Base-by-base conservation (phyloP, 2,888 invertebrate species). In the Prionchulus punctatus region DNA sequence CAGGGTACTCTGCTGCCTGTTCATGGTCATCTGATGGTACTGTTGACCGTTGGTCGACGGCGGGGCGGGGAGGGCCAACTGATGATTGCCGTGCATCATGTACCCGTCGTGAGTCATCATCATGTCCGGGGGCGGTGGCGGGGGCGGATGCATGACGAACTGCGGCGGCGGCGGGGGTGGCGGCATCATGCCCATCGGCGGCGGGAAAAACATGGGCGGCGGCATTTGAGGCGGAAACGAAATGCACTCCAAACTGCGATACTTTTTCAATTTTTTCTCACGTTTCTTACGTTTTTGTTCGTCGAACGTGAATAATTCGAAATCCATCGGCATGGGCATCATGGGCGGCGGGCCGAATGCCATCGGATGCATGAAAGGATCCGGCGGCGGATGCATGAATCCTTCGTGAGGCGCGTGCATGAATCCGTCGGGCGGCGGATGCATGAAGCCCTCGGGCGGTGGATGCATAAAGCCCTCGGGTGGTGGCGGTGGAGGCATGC, bases 101-200 rank as follows among this genome's bases (percentile, higher is more conserved):
- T 7, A 12, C 12, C 12, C 26, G 12, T n/a, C 12, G 7, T 12
- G 23, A 48, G 7, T n/a, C 23, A 7, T 48, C n/a, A 7, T 21
- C 36, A 36, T 36, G 36, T 36, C 36, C 18, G 12, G 12, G 7
- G 36, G 36, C 18, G 36, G 36, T 36, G 36, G 36, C n/a, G 47
- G 47, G 7, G 47, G 47, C n/a, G 15, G 47, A 21, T 12, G 47
- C 47, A 45, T 45, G 23, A 12, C 47, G 28, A 30, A 30, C 27
- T 18, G 15, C 4, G 23, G 4, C 7, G 7, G n/a, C 52, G 53
- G 53, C 27, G 28, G 26, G 12, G 23, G 4, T 4, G 4, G 7
- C 50, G 25, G 50, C 50, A 30, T 36, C 47, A 47, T 47, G 52
- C 12, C 52, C 36, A 18, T 18, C 47, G 27, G 54, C 18, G 48